Conservation (phyloP, 1,140 invertebrate genomes). For the Latrodectus geometricus region DNA sequence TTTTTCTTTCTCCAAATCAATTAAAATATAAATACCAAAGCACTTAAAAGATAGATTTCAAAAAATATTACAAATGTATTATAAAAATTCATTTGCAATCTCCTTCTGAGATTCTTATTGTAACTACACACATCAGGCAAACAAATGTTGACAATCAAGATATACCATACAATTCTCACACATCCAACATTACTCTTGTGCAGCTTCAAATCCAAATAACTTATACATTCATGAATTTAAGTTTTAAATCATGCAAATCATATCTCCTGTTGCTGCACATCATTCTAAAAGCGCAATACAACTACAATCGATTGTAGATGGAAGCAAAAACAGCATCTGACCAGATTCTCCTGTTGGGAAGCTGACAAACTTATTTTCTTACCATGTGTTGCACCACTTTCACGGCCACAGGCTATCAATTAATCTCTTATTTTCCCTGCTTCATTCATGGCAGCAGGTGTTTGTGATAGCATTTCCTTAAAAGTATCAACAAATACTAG, state of each 20-base stretch:
- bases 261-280: neutral
- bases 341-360: neutral
- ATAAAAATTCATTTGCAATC: slow-evolving; percentile 39
- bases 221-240: neutral
- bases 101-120: slow-evolving; percentile 45
- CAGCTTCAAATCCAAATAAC: neutral
- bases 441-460: slow-evolving; percentile 17
- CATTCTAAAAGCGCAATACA: slow-evolving; percentile 6
- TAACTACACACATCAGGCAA: slow-evolving; percentile 50
- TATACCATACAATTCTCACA: slow-evolving; percentile 39
- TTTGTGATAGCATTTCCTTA: slow-evolving; percentile 11
- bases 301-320: neutral
- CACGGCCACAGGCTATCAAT: neutral
- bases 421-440: neutral
- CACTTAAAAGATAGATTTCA: slow-evolving; percentile 14
- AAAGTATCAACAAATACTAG: slow-evolving; percentile 34
- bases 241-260: slow-evolving; percentile 13
- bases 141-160: slow-evolving; percentile 42
- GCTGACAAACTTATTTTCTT: slow-evolving; percentile 11
- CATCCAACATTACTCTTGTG: neutral
- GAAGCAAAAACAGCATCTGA: slow-evolving; percentile 10
- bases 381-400: slow-evolving; percentile 48
- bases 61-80: slow-evolving; percentile 39
- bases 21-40: slow-evolving; percentile 36
- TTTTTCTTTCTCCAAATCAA: slow-evolving; percentile 6